These are phyloP conservation scores for Crax fasciolata DNA, from an alignment of 2,797 vertebrate genomes.

Conservation along the genomic window DNA sequence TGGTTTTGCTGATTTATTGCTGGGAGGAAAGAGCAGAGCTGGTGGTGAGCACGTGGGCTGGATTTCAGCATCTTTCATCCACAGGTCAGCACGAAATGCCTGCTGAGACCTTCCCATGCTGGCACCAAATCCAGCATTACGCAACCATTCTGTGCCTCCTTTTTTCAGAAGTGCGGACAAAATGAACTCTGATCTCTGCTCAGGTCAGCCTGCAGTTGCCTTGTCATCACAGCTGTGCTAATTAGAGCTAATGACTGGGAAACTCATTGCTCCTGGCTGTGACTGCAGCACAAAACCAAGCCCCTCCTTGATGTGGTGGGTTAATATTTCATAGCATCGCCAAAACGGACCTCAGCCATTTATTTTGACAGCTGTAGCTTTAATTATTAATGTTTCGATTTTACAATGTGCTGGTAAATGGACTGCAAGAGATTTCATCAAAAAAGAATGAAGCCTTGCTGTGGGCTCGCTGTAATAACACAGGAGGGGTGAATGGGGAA, in stretches of 20 bases:
- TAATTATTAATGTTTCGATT: slow-evolving; percentile 57
- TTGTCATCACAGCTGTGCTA: slow-evolving; percentile 45
- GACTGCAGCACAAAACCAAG: neutral
- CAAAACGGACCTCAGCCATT: slow-evolving; percentile 29
- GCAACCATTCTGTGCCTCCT: slow-evolving; percentile 9
- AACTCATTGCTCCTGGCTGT: neutral
- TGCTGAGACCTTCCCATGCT: neutral
- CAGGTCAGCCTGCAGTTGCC: neutral
- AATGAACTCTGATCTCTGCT: slow-evolving; percentile 2
- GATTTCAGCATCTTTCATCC: neutral
- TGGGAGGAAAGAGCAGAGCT: neutral
- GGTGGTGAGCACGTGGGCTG: neutral
- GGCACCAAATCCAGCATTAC: accelerated
- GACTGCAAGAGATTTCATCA: neutral
- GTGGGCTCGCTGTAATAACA: neutral
- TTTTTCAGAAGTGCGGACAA: neutral
- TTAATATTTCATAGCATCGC: neutral
- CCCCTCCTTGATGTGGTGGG: neutral
- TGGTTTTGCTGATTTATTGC: neutral
- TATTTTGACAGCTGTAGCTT: slow-evolving; percentile 66
- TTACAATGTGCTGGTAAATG: slow-evolving; percentile 25
- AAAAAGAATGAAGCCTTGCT: neutral
- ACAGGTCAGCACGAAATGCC: neutral
- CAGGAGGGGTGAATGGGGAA: neutral
- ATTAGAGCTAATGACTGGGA: slow-evolving; percentile 68